Evolutionary conservation across 2,797 vertebrate species (phyloP).

Genomic region (Hylomyscus alleni): DNA sequence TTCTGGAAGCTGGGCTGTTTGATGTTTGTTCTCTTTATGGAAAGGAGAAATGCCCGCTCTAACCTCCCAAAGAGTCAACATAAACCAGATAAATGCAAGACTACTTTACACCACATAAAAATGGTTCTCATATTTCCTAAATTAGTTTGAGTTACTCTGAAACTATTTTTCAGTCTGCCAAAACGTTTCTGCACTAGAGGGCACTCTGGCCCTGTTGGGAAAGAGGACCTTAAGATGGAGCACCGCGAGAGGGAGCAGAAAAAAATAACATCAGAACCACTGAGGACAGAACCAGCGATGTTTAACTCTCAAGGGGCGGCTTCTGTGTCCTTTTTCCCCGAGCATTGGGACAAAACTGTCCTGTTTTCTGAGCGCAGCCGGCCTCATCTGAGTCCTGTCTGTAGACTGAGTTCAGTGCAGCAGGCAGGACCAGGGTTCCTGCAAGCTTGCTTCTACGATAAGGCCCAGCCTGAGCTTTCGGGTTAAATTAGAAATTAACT

Average conservation of each 20-base stretch:
- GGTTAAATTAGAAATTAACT: background rate
- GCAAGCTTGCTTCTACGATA: background rate
- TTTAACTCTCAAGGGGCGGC: background rate
- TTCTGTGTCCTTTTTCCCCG: background rate
- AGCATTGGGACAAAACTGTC: background rate
- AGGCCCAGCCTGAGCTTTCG: background rate
- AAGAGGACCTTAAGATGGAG: background rate
- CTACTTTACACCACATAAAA: background rate
- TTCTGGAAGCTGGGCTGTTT: background rate
- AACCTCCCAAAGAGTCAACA: background rate
- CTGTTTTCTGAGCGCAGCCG: background rate
- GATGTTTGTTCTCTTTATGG: background rate
- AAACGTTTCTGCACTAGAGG: constrained; percentile 71
- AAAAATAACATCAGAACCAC: background rate
- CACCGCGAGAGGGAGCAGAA: accelerated
- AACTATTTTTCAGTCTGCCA: constrained; percentile 22
- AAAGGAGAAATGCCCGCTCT: background rate
- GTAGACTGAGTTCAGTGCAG: background rate
- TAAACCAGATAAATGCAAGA: background rate
- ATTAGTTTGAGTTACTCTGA: constrained; percentile 24
- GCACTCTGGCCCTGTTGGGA: constrained; percentile 46
- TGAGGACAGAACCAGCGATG: background rate
- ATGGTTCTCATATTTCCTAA: constrained; percentile 22
- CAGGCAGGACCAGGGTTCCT: too few species aligned
- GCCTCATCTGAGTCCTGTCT: background rate